Base-by-base conservation (phyloP, 2,888 invertebrate genomes). In the Lampropteryx suffumata region DNA sequence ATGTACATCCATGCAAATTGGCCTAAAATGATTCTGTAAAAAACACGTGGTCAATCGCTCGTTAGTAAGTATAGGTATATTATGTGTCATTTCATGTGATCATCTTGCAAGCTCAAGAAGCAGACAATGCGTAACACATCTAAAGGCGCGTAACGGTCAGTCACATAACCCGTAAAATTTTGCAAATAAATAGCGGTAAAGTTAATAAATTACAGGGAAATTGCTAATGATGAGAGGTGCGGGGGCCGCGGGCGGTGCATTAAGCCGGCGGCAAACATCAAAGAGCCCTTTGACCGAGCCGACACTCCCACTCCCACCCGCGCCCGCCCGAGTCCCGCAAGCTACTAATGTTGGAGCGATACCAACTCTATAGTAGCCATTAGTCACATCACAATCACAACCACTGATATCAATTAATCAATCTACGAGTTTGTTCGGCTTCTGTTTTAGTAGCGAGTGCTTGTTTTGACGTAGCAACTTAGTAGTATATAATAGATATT, bases 201-300 rank as follows among this genome's bases (percentile, higher is more conserved):
- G 85, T 87, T 88, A 89, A 89, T 88, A 88, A 89, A 89, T 89
- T 87, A 89, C 83, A 78, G 85, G 88, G 87, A 90, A 90, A 90
- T 90, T 88, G 88, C 85, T 89, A 90, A 90, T 90, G 89, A 89
- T 87, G 88, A 87, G 82, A 75, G 84, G 79, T 69, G 80, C 79
- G 83, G 82, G 86, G 76, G 73, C 79, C 82, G 85, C 84, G 86
- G 87, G 88, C 85, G 89, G 85, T 89, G 89, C 88, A 88, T 89
- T 89, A 89, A 88, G 88, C 87, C 88, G 84, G 82, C 90, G 89
- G 90, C 89, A 89, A 87, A 90, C 89, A 89, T 89, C 88, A 88
- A 89, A 89, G 89, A 79, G 79, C 83, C 76, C 89, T 90, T 90
- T 89, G 89, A 89, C 88, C 86, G 88, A 76, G 87, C 90, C 90